These are phyloP conservation scores for Leucophenga maculata DNA, from an alignment of 2,888 invertebrate species.

Conservation along the genomic window DNA sequence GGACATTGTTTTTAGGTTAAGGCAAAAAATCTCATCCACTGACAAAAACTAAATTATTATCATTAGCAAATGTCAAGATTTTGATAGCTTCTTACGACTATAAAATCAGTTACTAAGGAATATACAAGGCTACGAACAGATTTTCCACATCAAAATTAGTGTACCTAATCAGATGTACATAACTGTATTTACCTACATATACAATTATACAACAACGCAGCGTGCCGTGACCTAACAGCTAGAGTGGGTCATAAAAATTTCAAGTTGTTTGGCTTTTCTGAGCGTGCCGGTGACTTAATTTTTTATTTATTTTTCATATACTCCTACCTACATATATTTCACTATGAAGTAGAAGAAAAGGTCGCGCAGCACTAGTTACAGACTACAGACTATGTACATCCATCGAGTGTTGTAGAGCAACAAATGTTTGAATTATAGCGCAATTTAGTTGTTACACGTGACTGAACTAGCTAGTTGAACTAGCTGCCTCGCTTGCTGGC, in stretches of 20 bases:
- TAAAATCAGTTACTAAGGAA: no score
- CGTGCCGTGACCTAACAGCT: slow-evolving; percentile 1
- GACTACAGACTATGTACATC: neutral
- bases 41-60: no score
- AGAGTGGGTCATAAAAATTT: slow-evolving; percentile 21
- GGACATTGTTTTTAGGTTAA: no score
- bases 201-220: no score
- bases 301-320: neutral
- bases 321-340: no score
- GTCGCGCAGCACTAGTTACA: neutral
- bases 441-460: slow-evolving; percentile 24
- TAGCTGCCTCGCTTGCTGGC: neutral
- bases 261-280: slow-evolving; percentile 15
- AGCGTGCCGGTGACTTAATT: slow-evolving; percentile 10
- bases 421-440: slow-evolving; percentile 23
- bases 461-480: neutral
- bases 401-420: neutral
- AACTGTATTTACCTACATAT: no score
- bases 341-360: neutral
- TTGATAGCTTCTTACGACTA: no score
- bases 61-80: no score
- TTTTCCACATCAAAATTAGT: no score
- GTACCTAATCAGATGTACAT: no score
- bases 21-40: no score
- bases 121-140: no score